A percentile compares a stretch with the other conserved stretches of the same genome.
Evolutionary conservation across 2,888 invertebrate species (phyloP).

Genomic region (Epistrophe grossulariae): DNA sequence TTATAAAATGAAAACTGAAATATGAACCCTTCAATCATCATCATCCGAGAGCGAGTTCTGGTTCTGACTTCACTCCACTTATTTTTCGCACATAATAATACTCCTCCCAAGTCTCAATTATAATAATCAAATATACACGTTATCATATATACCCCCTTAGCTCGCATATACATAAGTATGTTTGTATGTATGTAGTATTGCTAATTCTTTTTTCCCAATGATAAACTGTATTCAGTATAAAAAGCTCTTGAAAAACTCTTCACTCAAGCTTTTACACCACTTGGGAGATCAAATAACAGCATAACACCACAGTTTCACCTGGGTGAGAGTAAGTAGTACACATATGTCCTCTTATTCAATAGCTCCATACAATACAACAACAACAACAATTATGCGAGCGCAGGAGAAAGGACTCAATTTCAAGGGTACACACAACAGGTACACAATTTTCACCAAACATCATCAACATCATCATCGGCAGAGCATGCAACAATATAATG

Average conservation of each 20-base stretch:
- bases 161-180: background rate
- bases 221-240: conserved; percentile 49
- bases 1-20: background rate
- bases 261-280: conserved; percentile 59
- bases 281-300: conserved; percentile 19
- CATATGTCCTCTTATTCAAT: conserved; percentile 45
- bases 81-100: conserved; percentile 6
- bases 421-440: conserved; percentile 76
- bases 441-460: conserved; percentile 66
- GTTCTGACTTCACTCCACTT: background rate
- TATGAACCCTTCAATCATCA: background rate
- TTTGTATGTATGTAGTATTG: background rate
- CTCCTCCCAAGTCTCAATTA: background rate
- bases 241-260: conserved; percentile 63
- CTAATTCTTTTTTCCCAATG: conserved; percentile 8
- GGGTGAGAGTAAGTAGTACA: conserved; percentile 28
- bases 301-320: conserved; percentile 45
- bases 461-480: conserved; percentile 41
- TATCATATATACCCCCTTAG: background rate
- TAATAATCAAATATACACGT: background rate
- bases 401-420: conserved; percentile 56
- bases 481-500: conserved; percentile 69
- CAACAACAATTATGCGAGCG: conserved; percentile 4
- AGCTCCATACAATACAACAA: conserved; percentile 3
- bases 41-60: background rate